Base-by-base conservation (phyloP, 1,140 invertebrate species). In the Maniola jurtina region DNA sequence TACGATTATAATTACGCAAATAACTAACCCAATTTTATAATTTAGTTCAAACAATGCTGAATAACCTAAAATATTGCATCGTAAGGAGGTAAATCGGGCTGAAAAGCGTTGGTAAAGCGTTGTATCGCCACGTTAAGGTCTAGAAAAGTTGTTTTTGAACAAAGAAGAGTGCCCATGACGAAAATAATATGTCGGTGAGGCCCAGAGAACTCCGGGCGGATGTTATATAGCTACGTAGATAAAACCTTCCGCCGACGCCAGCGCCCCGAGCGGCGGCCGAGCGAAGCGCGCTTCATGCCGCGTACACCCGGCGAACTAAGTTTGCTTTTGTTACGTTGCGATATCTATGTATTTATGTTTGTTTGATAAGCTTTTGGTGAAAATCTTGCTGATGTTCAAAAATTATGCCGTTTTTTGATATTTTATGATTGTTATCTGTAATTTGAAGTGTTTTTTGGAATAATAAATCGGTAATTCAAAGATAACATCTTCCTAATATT, bases 141-240 rank as follows among this genome's bases (percentile, higher is more conserved):
- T 77, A 88, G 82, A 87, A 90, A 90, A 88, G 85, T 88, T 83
- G 85, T 83, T 83, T 45, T 86, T 78, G 77, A 85, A 84, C 83
- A 86, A 88, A 82, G 73, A 76, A 81, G 77, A 81, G 75, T 74
- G 73, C 70, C 78, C 73, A 77, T 79, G 72, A 85, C 80, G 76
- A 85, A 87, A 87, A 86, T 86, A 86, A 77, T 80, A 79, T 76
- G 66, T 77, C 75, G 75, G 75, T 54, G 82, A 91, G 93, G 77
- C 92, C 93, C 71, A 84, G 90, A 64, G 74, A 70, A 77, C 75
- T 83, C 75, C 76, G 86, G 76, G 79, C 87, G 87, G 87, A 89
- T 89, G 85, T 88, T 84, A 82, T 88, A 88, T 88, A 88, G 83
- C 80, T 90, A 88, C 84, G 84, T 88, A 89, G 87, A 87, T 89